Evolutionary conservation across 2,888 invertebrate species (phyloP).

Genomic region (Chironomus tentans): DNA sequence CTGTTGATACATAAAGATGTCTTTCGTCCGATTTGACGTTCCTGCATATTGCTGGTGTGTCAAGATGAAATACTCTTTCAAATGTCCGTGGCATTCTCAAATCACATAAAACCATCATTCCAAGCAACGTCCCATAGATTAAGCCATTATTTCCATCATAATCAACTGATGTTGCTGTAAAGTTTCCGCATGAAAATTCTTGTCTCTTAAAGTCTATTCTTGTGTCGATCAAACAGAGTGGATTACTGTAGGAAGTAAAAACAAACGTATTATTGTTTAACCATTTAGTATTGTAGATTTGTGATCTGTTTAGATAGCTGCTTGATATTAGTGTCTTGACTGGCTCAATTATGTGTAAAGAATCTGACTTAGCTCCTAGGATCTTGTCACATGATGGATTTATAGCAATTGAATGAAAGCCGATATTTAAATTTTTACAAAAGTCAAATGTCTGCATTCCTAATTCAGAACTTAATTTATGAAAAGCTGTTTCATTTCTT

Average conservation of each 20-base stretch:
- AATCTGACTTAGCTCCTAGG: not conserved
- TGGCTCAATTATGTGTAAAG: conserved; percentile 2
- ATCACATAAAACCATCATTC: conserved; percentile 16
- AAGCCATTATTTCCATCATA: conserved; percentile 16
- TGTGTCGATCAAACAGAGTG: conserved; percentile 7
- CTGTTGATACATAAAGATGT: conserved; percentile 11
- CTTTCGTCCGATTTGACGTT: not conserved
- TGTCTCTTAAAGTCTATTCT: not conserved
- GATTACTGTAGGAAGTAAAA: not conserved
- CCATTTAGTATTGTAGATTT: conserved; percentile 12
- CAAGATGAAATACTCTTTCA: conserved; percentile 21
- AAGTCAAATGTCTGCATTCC: conserved; percentile 11
- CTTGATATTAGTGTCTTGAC: not conserved
- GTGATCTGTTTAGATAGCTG: not conserved
- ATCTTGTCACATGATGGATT: conserved; percentile 9
- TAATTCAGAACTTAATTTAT: not conserved
- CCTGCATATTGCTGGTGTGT: not conserved
- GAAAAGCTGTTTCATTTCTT: not conserved
- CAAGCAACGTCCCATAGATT: conserved; percentile 14
- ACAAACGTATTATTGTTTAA: not conserved
- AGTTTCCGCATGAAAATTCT: conserved; percentile 13
- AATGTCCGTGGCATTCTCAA: not conserved
- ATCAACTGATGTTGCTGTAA: conserved; percentile 10
- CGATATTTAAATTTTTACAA: not conserved
- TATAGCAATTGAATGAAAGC: not conserved